Conservation (phyloP, 1,140 invertebrate species). For the Agrilus planipennis region DNA sequence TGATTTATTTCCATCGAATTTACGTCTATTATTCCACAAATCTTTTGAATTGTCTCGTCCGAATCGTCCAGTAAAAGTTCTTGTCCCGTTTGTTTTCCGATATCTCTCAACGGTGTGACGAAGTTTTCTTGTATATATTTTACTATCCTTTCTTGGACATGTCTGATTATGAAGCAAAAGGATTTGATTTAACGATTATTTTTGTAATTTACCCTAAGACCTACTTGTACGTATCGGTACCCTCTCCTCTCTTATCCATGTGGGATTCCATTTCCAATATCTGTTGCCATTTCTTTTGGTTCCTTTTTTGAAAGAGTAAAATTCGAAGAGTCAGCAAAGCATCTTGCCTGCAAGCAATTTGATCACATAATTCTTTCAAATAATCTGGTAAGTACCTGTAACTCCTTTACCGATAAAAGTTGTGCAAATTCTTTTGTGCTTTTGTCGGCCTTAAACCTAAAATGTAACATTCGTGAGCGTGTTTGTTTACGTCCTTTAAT, state of each 20-base stretch:
- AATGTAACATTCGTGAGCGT: slow-evolving; percentile 55
- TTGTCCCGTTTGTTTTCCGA: slow-evolving; percentile 33
- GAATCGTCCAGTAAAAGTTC: slow-evolving; percentile 23
- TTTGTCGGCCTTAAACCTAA: slow-evolving; percentile 43
- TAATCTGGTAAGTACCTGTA: too few species aligned
- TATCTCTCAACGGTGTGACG: slow-evolving; percentile 38
- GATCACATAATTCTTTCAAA: slow-evolving; percentile 3
- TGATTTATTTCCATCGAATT: slow-evolving; percentile 65
- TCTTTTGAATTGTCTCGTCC: slow-evolving; percentile 46
- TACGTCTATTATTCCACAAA: slow-evolving; percentile 70
- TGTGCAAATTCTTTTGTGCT: slow-evolving; percentile 39
- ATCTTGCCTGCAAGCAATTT: slow-evolving; percentile 50
- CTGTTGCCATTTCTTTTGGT: slow-evolving; percentile 50
- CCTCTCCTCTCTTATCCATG: slow-evolving; percentile 48
- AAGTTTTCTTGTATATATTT: slow-evolving; percentile 48
- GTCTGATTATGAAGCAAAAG: background rate
- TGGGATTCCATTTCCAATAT: slow-evolving; percentile 59
- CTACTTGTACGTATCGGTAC: slow-evolving; percentile 55
- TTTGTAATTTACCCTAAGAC: slow-evolving; percentile 10
- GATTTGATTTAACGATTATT: background rate
- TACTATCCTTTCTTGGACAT: slow-evolving; percentile 44
- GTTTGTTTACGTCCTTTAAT: slow-evolving; percentile 46
- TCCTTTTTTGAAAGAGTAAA: slow-evolving; percentile 48
- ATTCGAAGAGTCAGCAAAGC: slow-evolving; percentile 55
- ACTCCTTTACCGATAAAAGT: slow-evolving; percentile 42